Conservation (phyloP, 2,888 invertebrate genomes). For the Cremastinae sp. region DNA sequence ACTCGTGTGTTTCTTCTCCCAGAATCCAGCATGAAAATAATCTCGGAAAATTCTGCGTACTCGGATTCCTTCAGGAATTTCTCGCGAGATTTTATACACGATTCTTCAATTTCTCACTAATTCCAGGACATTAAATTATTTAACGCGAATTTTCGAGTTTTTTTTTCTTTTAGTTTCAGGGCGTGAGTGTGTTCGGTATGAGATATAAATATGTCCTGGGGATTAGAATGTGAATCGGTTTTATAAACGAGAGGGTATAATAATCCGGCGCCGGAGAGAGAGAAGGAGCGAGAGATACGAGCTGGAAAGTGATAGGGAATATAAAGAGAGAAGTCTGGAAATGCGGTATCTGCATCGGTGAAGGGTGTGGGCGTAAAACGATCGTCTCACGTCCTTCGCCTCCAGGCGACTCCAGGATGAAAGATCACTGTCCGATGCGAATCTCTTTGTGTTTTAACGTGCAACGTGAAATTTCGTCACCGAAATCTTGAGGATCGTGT, state of each 20-base stretch:
- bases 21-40: background rate
- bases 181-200: too few species aligned
- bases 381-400: constrained; percentile 53
- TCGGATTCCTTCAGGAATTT: constrained; percentile 12
- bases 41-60: constrained; percentile 18
- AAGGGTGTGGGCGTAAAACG: constrained; percentile 47
- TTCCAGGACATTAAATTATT: too few species aligned
- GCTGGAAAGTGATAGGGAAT: too few species aligned
- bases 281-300: constrained; percentile 1
- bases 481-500: too few species aligned
- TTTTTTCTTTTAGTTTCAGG: too few species aligned
- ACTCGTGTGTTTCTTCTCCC: constrained; percentile 25
- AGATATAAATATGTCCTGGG: too few species aligned
- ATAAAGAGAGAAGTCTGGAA: too few species aligned
- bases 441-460: background rate
- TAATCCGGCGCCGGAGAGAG: constrained; percentile 31
- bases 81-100: constrained; percentile 3
- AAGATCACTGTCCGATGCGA: background rate
- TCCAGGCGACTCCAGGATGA: constrained; percentile 17
- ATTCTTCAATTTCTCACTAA: constrained; percentile 12
- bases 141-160: too few species aligned
- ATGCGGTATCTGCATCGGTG: constrained; percentile 12
- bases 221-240: constrained; percentile 51
- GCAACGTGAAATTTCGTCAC: too few species aligned
- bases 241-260: constrained; percentile 12